Percentiles rank a stretch among this genome's conserved stretches.
These are phyloP conservation scores for Cosmia pyralina DNA, from an alignment of 2,888 invertebrate genomes.

Conservation along the genomic window DNA sequence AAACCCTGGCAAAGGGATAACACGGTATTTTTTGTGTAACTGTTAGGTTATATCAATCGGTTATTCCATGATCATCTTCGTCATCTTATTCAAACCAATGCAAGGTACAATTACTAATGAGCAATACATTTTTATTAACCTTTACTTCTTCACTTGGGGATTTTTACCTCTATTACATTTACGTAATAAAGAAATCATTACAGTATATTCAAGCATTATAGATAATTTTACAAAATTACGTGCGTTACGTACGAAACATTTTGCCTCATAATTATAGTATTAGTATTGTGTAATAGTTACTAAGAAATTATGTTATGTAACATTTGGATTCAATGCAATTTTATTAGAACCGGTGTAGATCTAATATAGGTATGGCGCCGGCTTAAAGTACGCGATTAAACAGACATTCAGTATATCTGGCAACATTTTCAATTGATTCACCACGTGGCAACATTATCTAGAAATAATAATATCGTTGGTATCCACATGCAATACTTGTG, in stretches of 20 bases:
- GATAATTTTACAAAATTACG: constrained; percentile 30
- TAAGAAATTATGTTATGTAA: constrained; percentile 1
- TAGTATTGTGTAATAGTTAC: constrained; percentile 3
- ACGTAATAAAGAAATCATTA: constrained; percentile 34
- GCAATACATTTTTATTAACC: constrained; percentile 38
- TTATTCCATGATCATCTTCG: not conserved
- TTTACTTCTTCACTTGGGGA: constrained; percentile 24
- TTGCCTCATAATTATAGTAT: not conserved
- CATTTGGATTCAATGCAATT: constrained; percentile 2
- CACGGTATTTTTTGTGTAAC: not conserved
- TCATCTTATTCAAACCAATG: constrained; percentile 14
- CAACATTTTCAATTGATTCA: constrained; percentile 51
- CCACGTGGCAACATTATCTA: constrained; percentile 27
- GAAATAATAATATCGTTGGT: constrained; percentile 35
- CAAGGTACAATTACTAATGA: constrained; percentile 10
- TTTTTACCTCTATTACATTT: constrained; percentile 12
- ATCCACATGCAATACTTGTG: constrained; percentile 22
- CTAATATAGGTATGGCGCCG: constrained; percentile 8
- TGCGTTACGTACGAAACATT: not conserved
- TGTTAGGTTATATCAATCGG: not conserved
- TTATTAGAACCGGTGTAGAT: constrained; percentile 5
- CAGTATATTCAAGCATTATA: constrained; percentile 22
- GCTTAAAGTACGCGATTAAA: constrained; percentile 39
- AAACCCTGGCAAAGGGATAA: not conserved
- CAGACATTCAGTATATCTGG: constrained; percentile 40